phyloP scores from a whole-genome alignment of 2,888 invertebrate genomes.

The Antheraea assamensis region DNA sequence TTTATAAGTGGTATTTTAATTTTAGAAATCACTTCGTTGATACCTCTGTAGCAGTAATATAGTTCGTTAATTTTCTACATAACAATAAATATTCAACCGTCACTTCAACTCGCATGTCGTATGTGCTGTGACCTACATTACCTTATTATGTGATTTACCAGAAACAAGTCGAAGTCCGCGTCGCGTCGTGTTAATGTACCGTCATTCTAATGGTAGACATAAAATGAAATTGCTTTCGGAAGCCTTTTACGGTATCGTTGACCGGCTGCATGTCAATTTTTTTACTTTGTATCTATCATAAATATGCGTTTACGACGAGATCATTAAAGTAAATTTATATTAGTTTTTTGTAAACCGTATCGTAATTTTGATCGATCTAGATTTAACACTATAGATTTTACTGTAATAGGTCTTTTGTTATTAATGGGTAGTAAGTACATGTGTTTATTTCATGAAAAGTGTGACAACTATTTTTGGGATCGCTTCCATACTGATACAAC shows the following conservation, averaged over 20 bases:
- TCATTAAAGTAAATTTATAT: slow-evolving; percentile 17
- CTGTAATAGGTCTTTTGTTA: background rate
- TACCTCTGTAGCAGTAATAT: background rate
- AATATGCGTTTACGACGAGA: slow-evolving; percentile 25
- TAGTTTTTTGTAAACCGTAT: background rate
- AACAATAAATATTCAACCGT: background rate
- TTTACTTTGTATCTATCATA: slow-evolving; percentile 31
- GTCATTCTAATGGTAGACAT: slow-evolving; percentile 33
- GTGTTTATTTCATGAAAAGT: background rate
- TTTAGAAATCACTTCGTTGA: background rate
- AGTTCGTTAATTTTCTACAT: background rate
- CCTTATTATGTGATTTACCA: slow-evolving; percentile 6
- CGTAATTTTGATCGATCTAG: background rate
- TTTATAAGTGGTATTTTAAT: background rate
- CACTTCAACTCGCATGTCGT: background rate
- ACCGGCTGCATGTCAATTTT: slow-evolving; percentile 37
- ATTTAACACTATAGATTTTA: background rate
- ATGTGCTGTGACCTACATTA: slow-evolving; percentile 6
- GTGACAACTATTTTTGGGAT: background rate
- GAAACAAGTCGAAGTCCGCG: background rate
- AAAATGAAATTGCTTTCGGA: slow-evolving; percentile 38
- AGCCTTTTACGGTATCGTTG: slow-evolving; percentile 47
- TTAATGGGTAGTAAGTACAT: background rate
- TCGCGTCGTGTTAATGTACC: background rate
- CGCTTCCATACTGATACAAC: too few relatives aligned